These are phyloP conservation scores for Bembecia ichneumoniformis DNA, from an alignment of 2,888 invertebrate species.

Conservation along the genomic window DNA sequence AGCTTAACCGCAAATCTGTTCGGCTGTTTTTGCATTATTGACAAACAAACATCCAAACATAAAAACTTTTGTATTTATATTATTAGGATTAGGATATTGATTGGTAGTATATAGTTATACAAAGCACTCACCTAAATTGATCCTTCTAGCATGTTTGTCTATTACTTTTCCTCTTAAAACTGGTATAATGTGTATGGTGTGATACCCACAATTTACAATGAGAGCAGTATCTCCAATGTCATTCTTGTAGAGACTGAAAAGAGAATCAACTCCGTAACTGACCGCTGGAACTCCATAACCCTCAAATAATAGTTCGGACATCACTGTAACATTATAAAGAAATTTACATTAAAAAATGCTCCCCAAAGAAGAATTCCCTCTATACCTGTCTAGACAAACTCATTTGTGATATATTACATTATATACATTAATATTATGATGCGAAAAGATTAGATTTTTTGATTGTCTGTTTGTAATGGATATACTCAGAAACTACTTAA, in stretches of 20 bases:
- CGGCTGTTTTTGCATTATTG: no score
- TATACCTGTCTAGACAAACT: neutral
- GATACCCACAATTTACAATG: constrained; percentile 89
- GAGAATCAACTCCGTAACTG: constrained; percentile 88
- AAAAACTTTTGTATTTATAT: no score
- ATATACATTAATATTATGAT: neutral
- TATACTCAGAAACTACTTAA: no score
- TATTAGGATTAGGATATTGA: no score
- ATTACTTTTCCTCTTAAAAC: constrained; percentile 80
- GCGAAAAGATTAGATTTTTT: neutral
- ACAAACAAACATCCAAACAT: no score
- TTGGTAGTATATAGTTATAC: no score
- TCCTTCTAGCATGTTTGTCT: constrained; percentile 79
- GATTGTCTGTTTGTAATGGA: no score
- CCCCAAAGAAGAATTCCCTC: neutral
- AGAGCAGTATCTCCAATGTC: constrained; percentile 77
- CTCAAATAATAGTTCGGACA: constrained; percentile 95
- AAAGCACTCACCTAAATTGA: constrained; percentile 78
- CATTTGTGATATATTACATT: neutral
- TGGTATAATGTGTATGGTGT: constrained; percentile 90
- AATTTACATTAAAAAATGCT: constrained; percentile 2
- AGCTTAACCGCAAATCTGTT: no score
- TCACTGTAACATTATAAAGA: constrained; percentile 77
- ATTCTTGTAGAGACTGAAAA: constrained; percentile 81
- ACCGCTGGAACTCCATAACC: constrained; percentile 90